Conservation (phyloP, 2,797 vertebrate species). For the Chelon auratus region DNA sequence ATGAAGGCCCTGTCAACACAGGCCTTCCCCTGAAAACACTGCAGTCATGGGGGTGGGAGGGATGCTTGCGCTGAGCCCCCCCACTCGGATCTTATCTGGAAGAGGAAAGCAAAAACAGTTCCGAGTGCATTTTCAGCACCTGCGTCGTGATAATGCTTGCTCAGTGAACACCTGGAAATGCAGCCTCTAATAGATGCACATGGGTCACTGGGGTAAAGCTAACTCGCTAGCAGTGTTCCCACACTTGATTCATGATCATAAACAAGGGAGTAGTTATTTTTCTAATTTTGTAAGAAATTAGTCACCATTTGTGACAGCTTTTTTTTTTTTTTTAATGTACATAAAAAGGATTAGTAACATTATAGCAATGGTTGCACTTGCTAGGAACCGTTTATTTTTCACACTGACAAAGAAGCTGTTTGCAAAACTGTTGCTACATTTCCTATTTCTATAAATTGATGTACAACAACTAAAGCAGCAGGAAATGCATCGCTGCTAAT, state of each 20-base stretch:
- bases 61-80: conserved; percentile 42
- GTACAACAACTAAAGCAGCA: too few species aligned
- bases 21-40: conserved; percentile 65
- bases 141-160: conserved; percentile 32
- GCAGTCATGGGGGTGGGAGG: conserved; percentile 53
- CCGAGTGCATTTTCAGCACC: conserved; percentile 46
- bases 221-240: neutral
- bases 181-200: conserved; percentile 23
- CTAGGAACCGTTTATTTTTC: neutral
- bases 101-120: conserved; percentile 36
- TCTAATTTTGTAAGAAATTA: conserved; percentile 11
- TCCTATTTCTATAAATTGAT: neutral
- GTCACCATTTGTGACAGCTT: neutral
- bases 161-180: conserved; percentile 43
- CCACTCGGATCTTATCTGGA: conserved; percentile 46
- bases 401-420: neutral
- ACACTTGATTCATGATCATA: conserved; percentile 26
- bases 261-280: neutral
- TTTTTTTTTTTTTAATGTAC: neutral
- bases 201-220: conserved; percentile 4
- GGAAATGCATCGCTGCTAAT: too few species aligned
- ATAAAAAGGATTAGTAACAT: too few species aligned
- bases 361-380: neutral
- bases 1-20: conserved; percentile 82
- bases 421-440: too few species aligned